A percentile compares a stretch with the other conserved stretches of the same genome.
These are phyloP conservation scores for Drosophila ustulata DNA, from an alignment of 2,888 invertebrate genomes.

Conservation along the genomic window DNA sequence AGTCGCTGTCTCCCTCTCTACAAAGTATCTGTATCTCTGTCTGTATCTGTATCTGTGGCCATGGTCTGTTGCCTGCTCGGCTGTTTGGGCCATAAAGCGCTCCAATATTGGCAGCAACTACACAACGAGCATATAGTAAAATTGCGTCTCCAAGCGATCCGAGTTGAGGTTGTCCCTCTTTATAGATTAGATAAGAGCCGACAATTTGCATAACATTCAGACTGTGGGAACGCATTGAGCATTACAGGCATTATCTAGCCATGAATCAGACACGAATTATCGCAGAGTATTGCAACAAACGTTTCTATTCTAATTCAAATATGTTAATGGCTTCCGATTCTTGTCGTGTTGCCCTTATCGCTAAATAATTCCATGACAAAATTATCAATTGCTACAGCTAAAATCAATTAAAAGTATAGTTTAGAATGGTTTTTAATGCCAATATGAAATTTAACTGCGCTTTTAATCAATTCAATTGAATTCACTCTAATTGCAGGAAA, in stretches of 20 bases:
- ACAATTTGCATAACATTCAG: conserved; percentile 63
- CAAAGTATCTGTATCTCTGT: not conserved
- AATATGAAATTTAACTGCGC: too few relatives aligned
- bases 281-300: not conserved
- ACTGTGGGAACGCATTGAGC: conserved; percentile 48
- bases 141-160: conserved; percentile 5
- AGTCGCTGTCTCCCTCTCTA: conserved; percentile 35
- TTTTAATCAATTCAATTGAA: too few relatives aligned
- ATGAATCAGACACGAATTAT: not conserved
- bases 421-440: not conserved
- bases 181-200: conserved; percentile 54
- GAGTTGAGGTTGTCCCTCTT: conserved; percentile 23
- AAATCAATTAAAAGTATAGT: not conserved
- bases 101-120: conserved; percentile 18
- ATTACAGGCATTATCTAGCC: not conserved
- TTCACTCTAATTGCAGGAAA: too few relatives aligned
- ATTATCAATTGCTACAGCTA: not conserved
- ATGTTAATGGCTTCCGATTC: not conserved
- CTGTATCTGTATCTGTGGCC: conserved; percentile 18
- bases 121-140: not conserved
- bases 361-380: not conserved
- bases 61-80: conserved; percentile 44
- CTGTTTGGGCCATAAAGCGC: conserved; percentile 31
- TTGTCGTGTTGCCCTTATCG: not conserved
- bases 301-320: not conserved